phyloP scores from a whole-genome alignment of 2,113 vertebrate species.

The Mola mola region DNA sequence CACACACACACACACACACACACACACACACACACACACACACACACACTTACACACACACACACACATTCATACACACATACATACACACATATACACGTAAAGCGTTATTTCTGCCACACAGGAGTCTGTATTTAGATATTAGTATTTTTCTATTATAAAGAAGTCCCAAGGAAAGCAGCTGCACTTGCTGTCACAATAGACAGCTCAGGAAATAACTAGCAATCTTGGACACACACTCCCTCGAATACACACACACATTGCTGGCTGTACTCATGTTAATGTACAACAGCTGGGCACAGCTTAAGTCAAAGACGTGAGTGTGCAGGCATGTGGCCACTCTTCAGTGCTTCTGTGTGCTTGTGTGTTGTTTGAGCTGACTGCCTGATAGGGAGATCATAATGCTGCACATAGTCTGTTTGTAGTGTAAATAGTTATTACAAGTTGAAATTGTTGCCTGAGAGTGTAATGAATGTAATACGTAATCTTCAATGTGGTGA shows the following conservation, averaged over 20 bases:
- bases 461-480: too few relatives aligned
- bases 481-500: too few relatives aligned
- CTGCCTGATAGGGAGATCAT: neutral
- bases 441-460: neutral
- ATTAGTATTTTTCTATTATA: constrained; percentile 34
- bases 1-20: too few relatives aligned
- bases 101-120: too few relatives aligned
- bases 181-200: constrained; percentile 59
- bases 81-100: neutral
- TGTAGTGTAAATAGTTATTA: neutral
- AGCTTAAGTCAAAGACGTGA: constrained; percentile 47
- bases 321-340: constrained; percentile 55
- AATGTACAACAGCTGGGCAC: constrained; percentile 67
- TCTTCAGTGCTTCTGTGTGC: constrained; percentile 25
- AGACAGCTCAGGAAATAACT: constrained; percentile 69
- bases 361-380: constrained; percentile 20
- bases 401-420: neutral
- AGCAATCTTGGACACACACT: constrained; percentile 42
- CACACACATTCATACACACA: too few relatives aligned
- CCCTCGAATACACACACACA: constrained; percentile 27
- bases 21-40: neutral
- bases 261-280: constrained; percentile 50
- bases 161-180: constrained; percentile 38
- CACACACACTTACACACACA: constrained; percentile 6
- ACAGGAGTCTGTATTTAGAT: constrained; percentile 33